phyloP scores from a whole-genome alignment of 2,113 vertebrate species.

The Oreochromis tanganicae region DNA sequence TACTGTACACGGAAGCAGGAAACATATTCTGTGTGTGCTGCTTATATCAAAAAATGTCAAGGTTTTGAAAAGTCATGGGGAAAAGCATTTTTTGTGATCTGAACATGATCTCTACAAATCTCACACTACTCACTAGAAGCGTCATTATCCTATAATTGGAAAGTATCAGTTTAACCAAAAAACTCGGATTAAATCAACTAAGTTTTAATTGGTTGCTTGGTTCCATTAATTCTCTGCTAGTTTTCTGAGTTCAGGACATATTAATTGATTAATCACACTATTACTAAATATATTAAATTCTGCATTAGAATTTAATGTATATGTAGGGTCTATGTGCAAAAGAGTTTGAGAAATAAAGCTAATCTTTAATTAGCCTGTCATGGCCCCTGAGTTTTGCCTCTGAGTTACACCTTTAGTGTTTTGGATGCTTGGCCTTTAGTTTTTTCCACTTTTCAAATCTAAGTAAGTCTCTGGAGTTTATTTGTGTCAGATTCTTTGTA shows the following conservation, averaged over 20 bases:
- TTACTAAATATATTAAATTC: background rate
- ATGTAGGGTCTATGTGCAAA: background rate
- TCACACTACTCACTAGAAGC: background rate
- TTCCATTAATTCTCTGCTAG: background rate
- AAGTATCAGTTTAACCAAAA: background rate
- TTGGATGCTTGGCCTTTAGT: background rate
- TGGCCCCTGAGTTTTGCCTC: background rate
- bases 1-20: conserved; percentile 11
- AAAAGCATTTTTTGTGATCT: background rate
- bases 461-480: background rate
- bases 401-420: background rate
- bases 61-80: background rate
- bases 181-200: background rate
- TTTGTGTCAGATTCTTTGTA: background rate
- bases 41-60: background rate
- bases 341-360: background rate
- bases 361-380: background rate
- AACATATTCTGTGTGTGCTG: background rate
- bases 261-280: background rate
- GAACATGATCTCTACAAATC: background rate
- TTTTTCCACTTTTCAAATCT: background rate
- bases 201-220: background rate
- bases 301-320: background rate
- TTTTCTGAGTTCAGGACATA: background rate
- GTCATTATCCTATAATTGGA: background rate